Base-by-base conservation (phyloP, 2,113 vertebrate species). In the Ascaphus truei region DNA sequence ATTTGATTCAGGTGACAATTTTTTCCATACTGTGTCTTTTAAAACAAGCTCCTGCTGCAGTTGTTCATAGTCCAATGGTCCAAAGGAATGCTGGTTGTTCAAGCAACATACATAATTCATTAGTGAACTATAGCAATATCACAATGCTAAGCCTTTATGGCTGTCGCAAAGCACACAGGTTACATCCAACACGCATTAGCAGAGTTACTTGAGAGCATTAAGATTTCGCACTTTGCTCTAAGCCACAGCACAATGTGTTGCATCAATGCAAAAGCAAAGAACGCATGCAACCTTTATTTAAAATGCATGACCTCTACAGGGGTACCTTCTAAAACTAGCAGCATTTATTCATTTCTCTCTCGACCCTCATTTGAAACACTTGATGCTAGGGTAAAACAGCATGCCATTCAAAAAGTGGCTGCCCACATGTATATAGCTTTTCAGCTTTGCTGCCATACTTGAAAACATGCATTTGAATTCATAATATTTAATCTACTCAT, bases 61-160 rank as follows among this genome's bases (percentile, higher is more conserved):
- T 85, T 94, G 96, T 89, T 98, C 96, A 88, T 95, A 98, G 93
- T 99, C 96, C 96, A 98, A 86, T 76, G 95, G 90, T 94, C 94
- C 93, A 76, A 90, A 92, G 91, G 75, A 81, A 85, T 87, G 86
- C 88, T 93, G 94, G 92, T 94, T 96, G 90, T 96, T 95, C 84
- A 94, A 95, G 93, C 83, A 89, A 98, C 91, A 98, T 81, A 94
- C 68, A 90, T 83, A 88, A 93, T 84, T 90, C 73, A 90, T 98
- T 97, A 98, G 93, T 94, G 85, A 90, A 78, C 79, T 65, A 77
- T 78, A 79, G 83, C 77, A 66, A 76, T 82, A 84, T 76, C 72
- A 80, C 68, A 79, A 29, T n/a, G 29, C 30, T 30, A 68, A 36
- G 23, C 20, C 11, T 16, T 43, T 30, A 59, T 6, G 43, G 23